Conservation (phyloP, 1,140 invertebrate species). For the Cyphomyrmex costatus region DNA sequence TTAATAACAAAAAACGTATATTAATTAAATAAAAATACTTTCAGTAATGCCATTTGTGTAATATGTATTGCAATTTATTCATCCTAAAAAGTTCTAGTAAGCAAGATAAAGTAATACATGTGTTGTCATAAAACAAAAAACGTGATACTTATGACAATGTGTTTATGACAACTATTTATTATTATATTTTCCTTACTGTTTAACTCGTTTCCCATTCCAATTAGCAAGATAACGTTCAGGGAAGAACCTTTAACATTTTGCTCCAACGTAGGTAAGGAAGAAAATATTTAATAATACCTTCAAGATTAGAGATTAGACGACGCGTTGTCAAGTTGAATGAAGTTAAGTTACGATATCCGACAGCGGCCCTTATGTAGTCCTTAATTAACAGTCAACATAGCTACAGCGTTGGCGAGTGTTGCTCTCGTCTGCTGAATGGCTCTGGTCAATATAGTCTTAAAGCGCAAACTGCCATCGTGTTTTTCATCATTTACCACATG, state of each 20-base stretch:
- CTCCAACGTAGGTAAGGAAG: background rate
- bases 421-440: background rate
- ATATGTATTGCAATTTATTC: background rate
- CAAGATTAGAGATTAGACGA: slow-evolving; percentile 36
- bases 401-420: background rate
- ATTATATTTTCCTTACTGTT: slow-evolving; percentile 2
- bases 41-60: background rate
- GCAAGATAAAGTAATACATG: background rate
- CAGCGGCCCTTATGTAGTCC: background rate
- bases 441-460: slow-evolving; percentile 34
- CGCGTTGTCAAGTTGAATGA: background rate
- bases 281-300: slow-evolving; percentile 1
- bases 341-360: slow-evolving; percentile 22
- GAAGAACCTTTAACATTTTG: background rate
- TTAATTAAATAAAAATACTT: background rate
- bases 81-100: background rate
- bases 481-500: slow-evolving; percentile 5
- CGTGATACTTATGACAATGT: background rate
- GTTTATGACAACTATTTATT: background rate
- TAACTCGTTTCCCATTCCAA: background rate
- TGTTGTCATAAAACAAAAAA: background rate
- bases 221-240: background rate
- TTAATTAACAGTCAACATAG: slow-evolving; percentile 49
- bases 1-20: background rate
- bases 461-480: slow-evolving; percentile 20